A percentile compares a stretch with the other conserved stretches of the same genome.
Conservation (phyloP, 2,797 vertebrate genomes). For the Acipenser oxyrinchus region DNA sequence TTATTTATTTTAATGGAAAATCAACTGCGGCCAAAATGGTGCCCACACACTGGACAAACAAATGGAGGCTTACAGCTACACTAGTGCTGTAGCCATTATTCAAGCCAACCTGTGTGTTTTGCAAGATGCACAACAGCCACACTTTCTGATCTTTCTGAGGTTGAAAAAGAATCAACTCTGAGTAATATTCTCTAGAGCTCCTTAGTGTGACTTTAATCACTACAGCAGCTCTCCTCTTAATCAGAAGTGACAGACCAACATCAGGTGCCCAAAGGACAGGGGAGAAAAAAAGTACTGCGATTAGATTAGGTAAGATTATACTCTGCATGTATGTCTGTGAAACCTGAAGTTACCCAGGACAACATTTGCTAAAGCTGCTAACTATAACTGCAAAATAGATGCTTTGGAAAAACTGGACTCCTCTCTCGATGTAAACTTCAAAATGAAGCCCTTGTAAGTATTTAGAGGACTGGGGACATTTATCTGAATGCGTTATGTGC, state of each 20-base stretch:
- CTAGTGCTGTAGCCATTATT: too few relatives aligned
- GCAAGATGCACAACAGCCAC: too few relatives aligned
- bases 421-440: background rate
- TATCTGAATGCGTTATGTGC: background rate
- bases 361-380: background rate
- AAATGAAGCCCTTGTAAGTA: background rate
- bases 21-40: too few relatives aligned
- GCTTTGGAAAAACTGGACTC: background rate
- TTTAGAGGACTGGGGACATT: background rate
- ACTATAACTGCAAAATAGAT: background rate
- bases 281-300: conserved; percentile 44
- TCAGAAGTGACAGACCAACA: conserved; percentile 60
- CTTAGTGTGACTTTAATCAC: conserved; percentile 55
- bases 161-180: too few relatives aligned
- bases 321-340: conserved; percentile 5
- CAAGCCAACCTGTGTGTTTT: too few relatives aligned
- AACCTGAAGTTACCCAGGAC: conserved; percentile 10
- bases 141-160: too few relatives aligned
- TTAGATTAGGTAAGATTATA: conserved; percentile 54
- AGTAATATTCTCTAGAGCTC: conserved; percentile 32
- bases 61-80: too few relatives aligned
- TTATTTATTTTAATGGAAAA: too few relatives aligned
- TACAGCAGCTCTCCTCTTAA: conserved; percentile 48
- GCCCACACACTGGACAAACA: too few relatives aligned
- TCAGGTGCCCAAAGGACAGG: conserved; percentile 51